Percentiles rank a stretch among this genome's conserved stretches.
Conservation (phyloP, 2,797 vertebrate genomes). For the Cryptoblepharus egeriae region DNA sequence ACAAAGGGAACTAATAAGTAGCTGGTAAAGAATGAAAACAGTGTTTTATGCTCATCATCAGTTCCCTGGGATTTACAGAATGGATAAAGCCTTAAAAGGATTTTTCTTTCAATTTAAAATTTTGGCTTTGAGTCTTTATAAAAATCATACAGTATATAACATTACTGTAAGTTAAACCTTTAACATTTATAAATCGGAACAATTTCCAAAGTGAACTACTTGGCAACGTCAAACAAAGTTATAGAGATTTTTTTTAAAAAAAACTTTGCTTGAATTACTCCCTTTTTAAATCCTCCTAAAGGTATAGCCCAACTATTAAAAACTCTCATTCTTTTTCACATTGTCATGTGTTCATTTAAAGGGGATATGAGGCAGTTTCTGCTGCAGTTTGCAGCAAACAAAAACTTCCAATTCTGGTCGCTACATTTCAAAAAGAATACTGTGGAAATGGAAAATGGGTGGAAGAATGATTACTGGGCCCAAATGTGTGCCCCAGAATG, state of each 20-base stretch:
- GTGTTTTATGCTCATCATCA: neutral
- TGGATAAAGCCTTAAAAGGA: conserved; percentile 21
- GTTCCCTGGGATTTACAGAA: neutral
- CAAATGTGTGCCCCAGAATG: too few relatives aligned
- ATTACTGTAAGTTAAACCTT: conserved; percentile 19
- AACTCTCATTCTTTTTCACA: neutral
- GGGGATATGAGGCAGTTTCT: neutral
- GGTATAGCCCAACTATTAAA: neutral
- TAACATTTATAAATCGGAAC: conserved; percentile 16
- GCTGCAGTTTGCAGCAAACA: neutral
- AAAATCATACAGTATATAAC: neutral
- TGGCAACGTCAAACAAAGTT: conserved; percentile 3
- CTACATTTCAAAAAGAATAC: too few relatives aligned
- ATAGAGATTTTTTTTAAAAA: neutral
- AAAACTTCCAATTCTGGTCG: too few relatives aligned
- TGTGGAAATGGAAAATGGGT: too few relatives aligned
- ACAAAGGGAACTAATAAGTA: neutral
- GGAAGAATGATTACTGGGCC: too few relatives aligned
- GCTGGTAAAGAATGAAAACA: neutral
- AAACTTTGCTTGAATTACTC: neutral
- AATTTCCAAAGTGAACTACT: neutral
- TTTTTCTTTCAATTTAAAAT: conserved; percentile 19
- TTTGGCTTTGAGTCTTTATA: neutral
- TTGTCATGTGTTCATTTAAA: neutral
- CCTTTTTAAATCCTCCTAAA: conserved; percentile 8